Evolutionary conservation across 2,888 invertebrate genomes (phyloP).

Genomic region (Callimorpha dominula): DNA sequence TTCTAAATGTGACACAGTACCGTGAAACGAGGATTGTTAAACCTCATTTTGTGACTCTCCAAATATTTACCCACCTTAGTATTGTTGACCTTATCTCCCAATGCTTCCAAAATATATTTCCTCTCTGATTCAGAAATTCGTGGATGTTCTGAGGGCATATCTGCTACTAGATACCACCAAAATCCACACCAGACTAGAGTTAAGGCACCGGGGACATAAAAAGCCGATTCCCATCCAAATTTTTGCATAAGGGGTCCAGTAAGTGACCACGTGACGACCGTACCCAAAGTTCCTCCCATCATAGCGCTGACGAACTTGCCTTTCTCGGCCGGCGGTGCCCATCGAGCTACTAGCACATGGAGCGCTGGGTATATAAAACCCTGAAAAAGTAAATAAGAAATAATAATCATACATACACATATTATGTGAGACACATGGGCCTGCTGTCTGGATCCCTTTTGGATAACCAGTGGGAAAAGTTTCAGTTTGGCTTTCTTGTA

Average conservation of each 20-base stretch:
- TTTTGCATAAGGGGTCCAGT: conserved; percentile 88
- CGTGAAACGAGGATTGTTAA: conserved; percentile 43
- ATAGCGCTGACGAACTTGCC: conserved; percentile 90
- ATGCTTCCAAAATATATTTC: conserved; percentile 87
- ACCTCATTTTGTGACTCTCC: conserved; percentile 19
- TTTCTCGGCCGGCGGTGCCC: conserved; percentile 92
- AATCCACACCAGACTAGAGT: conserved; percentile 85
- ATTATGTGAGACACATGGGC: not conserved
- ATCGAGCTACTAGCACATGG: conserved; percentile 89
- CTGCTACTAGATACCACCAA: conserved; percentile 89
- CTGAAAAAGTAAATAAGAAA: conserved; percentile 62
- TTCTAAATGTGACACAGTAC: conserved; percentile 50
- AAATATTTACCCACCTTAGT: conserved; percentile 82
- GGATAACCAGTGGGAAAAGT: not conserved
- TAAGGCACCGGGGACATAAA: conserved; percentile 88
- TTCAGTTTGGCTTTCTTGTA: not conserved
- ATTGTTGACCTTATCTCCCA: conserved; percentile 86
- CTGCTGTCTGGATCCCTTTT: not conserved
- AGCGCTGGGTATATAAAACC: conserved; percentile 89
- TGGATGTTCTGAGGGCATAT: conserved; percentile 88
- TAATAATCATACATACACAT: not conserved
- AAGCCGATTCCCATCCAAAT: conserved; percentile 89
- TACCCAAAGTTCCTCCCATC: conserved; percentile 91
- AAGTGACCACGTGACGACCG: conserved; percentile 90
- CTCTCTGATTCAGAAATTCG: conserved; percentile 88